Conservation (phyloP, 2,888 invertebrate genomes). For the Cremastinae sp. region DNA sequence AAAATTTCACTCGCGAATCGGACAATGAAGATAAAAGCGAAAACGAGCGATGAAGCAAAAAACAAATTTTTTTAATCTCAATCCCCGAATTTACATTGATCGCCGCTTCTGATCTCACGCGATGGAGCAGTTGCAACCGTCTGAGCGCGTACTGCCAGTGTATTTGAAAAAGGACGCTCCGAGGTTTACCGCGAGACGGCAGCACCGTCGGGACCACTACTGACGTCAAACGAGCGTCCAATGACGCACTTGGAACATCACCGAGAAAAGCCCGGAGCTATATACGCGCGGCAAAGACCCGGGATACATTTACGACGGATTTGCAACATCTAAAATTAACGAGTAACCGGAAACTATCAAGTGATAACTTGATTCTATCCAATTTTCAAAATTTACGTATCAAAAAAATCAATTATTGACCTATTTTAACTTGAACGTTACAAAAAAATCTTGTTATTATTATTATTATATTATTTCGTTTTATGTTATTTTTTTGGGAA, state of each 20-base stretch:
- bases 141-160: conserved; percentile 45
- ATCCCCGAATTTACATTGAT: conserved; percentile 43
- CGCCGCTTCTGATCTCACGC: conserved; percentile 35
- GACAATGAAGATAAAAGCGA: conserved; percentile 7
- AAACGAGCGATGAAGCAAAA: conserved; percentile 14
- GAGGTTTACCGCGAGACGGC: conserved; percentile 21
- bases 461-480: no score
- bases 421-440: no score
- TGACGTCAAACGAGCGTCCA: conserved; percentile 55
- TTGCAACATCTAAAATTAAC: conserved; percentile 43
- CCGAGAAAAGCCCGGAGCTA: conserved; percentile 29
- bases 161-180: conserved; percentile 49
- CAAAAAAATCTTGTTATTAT: no score
- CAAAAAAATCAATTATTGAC: no score
- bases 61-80: conserved; percentile 7
- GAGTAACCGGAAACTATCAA: conserved; percentile 9
- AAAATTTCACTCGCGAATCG: neutral
- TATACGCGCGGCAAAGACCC: conserved; percentile 29
- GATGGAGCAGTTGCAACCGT: conserved; percentile 29
- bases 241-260: conserved; percentile 46
- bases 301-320: conserved; percentile 43
- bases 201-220: conserved; percentile 40
- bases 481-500: neutral
- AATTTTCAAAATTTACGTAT: no score
- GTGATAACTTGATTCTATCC: no score